Evolutionary conservation across 1,140 invertebrate genomes (phyloP), one percentile per base, ranked within the genome.

Genomic region (Drosophila busckii): DNA sequence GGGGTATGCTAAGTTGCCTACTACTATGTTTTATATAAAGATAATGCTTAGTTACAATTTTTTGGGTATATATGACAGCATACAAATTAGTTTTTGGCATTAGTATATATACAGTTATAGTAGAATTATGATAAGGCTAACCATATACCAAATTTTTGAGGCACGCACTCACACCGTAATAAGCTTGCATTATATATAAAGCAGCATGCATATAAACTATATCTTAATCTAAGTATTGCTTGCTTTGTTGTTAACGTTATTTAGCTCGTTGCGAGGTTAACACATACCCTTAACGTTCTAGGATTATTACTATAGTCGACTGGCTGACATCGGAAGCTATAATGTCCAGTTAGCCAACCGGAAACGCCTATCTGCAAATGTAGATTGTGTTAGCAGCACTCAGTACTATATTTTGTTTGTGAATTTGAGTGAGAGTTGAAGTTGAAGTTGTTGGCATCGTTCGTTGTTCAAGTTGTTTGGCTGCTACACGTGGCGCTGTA

Each of bases 281-380:
- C 85, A 87, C 86, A 73, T 91, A 98, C 96, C 92, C 95, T 93
- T 89, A 96, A 90, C 88, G 95, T 95, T 91, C 93, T 92, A 87
- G 94, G 93, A 90, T 93, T 92, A 89, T 95, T 92, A 80, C 93
- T 94, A 91, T 97, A 96, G 91, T 96, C 94, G 88, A 98, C 95
- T 65, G 96, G 95, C 90, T 98, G 95, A 92, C 97, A 99, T 88
- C 92, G 92, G 90, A 95, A 94, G 89, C 92, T 97, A 92, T 98
- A 98, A 87, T 93, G 92, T 86, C 94, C 93, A 90, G 96, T 92
- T 90, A 94, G 91, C 94, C 94, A 95, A 89, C 94, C 94, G 80
- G 92, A 91, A 88, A 92, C 90, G 88, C 91, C 92, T 89, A 95
- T 94, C 94, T 95, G 93, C 89, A 94, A 94, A 90, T 70, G 84